Evolutionary conservation across 2,113 vertebrate species (phyloP).

Genomic region (Hippocampus zosterae): DNA sequence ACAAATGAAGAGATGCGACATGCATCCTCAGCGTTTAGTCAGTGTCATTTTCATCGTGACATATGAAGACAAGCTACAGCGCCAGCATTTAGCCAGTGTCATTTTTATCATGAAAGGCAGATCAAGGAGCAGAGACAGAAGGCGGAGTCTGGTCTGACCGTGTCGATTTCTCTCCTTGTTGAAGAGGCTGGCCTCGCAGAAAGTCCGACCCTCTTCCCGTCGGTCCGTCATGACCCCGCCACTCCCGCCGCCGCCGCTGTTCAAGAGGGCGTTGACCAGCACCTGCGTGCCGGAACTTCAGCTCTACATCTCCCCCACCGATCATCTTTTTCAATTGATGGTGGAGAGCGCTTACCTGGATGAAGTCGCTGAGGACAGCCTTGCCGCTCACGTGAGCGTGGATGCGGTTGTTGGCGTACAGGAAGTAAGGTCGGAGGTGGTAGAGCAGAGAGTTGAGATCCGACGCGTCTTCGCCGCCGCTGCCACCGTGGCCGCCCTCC

Average conservation of each 20-base stretch:
- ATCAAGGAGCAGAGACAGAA: no score
- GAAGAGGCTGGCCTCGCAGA: conserved; percentile 87
- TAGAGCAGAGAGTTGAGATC: conserved; percentile 82
- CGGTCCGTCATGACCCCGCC: conserved; percentile 60
- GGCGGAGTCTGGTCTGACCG: conserved; percentile 60
- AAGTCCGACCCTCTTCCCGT: conserved; percentile 74
- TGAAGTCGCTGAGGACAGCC: conserved; percentile 83
- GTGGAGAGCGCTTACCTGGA: conserved; percentile 63
- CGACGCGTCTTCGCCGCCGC: conserved; percentile 68
- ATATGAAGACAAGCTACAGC: no score
- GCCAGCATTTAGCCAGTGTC: background rate
- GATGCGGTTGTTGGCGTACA: conserved; percentile 77
- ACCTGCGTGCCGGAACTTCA: conserved; percentile 46
- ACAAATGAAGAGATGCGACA: no score
- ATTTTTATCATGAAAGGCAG: background rate
- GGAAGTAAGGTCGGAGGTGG: conserved; percentile 90
- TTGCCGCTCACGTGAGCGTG: conserved; percentile 77
- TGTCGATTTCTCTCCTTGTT: conserved; percentile 77
- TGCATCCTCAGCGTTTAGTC: no score
- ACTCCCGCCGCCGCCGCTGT: conserved; percentile 70
- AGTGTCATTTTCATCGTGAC: no score
- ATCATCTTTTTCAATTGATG: no score
- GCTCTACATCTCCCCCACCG: background rate
- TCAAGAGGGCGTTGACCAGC: conserved; percentile 80
- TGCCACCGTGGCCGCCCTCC: conserved; percentile 78